Conservation (phyloP, 2,888 invertebrate species). For the Dasypolia templi region DNA sequence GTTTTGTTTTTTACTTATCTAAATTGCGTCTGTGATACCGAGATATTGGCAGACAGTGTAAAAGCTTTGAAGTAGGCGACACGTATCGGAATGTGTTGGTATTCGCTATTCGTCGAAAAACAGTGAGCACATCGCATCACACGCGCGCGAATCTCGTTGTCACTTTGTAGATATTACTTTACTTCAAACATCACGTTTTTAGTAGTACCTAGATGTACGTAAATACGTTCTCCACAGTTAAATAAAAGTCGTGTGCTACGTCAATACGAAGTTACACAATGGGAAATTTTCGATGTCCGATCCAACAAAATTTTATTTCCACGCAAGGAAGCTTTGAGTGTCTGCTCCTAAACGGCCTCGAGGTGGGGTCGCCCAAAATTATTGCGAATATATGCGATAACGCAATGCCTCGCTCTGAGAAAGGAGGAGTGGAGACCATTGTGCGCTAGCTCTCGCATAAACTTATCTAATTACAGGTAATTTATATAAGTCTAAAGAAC, state of each 20-base stretch:
- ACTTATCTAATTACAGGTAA: slow-evolving; percentile 80
- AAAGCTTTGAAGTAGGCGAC: slow-evolving; percentile 63
- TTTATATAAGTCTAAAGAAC: slow-evolving; percentile 71
- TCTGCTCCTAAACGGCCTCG: slow-evolving; percentile 72
- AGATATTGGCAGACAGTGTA: slow-evolving; percentile 46
- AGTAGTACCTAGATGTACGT: slow-evolving; percentile 30
- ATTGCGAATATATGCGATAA: slow-evolving; percentile 83
- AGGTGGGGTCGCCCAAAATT: slow-evolving; percentile 76
- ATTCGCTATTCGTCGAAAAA: slow-evolving; percentile 61
- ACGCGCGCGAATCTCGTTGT: slow-evolving; percentile 57
- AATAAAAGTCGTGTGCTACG: slow-evolving; percentile 36
- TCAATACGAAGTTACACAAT: slow-evolving; percentile 37
- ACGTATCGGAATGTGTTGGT: slow-evolving; percentile 61
- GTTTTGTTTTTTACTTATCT: slow-evolving; percentile 50
- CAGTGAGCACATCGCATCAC: slow-evolving; percentile 58
- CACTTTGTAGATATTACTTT: slow-evolving; percentile 58
- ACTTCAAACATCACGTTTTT: slow-evolving; percentile 57
- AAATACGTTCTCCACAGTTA: slow-evolving; percentile 22
- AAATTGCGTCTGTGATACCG: slow-evolving; percentile 47
- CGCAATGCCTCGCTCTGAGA: slow-evolving; percentile 68
- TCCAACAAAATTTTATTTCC: slow-evolving; percentile 73
- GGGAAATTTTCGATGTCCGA: slow-evolving; percentile 60
- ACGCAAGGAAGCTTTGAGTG: slow-evolving; percentile 68
- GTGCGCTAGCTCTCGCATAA: slow-evolving; percentile 74
- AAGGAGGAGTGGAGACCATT: slow-evolving; percentile 69